Evolutionary conservation across 2,888 invertebrate genomes (phyloP).

Genomic region (Xestia sexstrigata): DNA sequence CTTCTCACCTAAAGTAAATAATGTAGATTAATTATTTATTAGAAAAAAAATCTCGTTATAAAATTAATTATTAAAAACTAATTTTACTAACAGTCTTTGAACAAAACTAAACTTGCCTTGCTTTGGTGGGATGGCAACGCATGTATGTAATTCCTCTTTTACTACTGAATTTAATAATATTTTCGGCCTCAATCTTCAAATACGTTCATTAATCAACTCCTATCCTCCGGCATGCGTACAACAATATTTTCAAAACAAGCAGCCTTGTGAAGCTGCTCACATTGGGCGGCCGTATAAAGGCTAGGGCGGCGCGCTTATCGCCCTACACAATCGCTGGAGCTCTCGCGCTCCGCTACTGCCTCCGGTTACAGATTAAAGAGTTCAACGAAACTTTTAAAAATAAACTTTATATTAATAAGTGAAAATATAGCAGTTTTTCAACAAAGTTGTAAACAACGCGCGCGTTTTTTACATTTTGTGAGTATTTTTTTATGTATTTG

Average conservation of each 20-base stretch:
- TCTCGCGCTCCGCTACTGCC: constrained; percentile 73
- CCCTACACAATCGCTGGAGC: constrained; percentile 77
- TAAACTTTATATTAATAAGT: constrained; percentile 44
- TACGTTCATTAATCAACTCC: constrained; percentile 36
- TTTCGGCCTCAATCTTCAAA: not conserved
- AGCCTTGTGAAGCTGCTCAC: constrained; percentile 55
- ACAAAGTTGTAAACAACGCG: constrained; percentile 29
- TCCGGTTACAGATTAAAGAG: constrained; percentile 51
- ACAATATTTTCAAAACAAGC: constrained; percentile 52
- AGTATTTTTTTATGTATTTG: constrained; percentile 36
- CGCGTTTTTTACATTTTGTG: constrained; percentile 43
- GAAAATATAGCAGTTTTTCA: constrained; percentile 33
- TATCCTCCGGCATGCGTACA: constrained; percentile 23
- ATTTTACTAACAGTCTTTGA: not conserved
- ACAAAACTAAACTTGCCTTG: not conserved
- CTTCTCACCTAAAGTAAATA: not conserved
- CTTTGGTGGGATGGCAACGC: no score
- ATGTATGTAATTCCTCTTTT: not conserved
- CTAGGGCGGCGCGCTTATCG: constrained; percentile 74
- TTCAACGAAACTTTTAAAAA: constrained; percentile 18
- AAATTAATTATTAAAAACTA: not conserved
- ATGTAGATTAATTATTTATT: not conserved
- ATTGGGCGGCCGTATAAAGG: constrained; percentile 81
- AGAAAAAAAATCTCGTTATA: not conserved
- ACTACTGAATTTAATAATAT: not conserved